These are phyloP conservation scores for Aphelocoma coerulescens DNA, from an alignment of 2,113 vertebrate genomes.

Conservation along the genomic window DNA sequence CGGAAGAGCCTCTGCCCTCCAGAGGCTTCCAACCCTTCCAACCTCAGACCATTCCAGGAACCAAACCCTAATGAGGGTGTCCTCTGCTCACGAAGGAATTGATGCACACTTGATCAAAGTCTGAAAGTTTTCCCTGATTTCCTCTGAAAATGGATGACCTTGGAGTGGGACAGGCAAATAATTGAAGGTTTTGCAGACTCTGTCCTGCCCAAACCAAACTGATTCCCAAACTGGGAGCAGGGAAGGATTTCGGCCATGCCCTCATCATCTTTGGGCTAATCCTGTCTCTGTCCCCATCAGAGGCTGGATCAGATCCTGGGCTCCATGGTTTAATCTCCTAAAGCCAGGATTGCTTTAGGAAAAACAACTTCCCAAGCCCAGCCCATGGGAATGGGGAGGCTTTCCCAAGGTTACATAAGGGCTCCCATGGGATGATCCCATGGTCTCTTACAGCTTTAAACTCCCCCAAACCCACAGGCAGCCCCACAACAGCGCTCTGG, in stretches of 20 bases:
- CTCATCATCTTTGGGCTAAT: neutral
- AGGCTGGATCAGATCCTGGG: neutral
- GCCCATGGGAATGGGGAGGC: neutral
- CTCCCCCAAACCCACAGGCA: neutral
- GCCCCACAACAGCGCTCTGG: neutral
- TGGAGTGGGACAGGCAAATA: neutral
- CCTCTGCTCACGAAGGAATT: neutral
- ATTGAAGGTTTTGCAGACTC: neutral
- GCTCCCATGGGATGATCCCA: neutral
- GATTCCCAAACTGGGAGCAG: neutral
- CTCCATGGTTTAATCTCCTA: neutral
- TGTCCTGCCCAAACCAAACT: neutral
- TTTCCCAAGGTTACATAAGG: neutral
- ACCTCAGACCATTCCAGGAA: fast-evolving
- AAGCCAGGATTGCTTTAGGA: neutral
- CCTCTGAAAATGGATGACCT: neutral
- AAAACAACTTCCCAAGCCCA: neutral
- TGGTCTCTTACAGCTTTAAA: neutral
- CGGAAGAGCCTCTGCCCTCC: neutral
- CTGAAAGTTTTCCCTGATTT: neutral
- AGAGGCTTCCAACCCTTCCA: neutral
- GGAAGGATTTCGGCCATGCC: neutral
- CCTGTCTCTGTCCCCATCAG: neutral
- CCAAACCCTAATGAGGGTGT: fast-evolving
- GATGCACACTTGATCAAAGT: neutral